Percentiles rank a stretch among this genome's conserved stretches.
phyloP scores from a whole-genome alignment of 2,888 invertebrate genomes.

The Hesperia comma region DNA sequence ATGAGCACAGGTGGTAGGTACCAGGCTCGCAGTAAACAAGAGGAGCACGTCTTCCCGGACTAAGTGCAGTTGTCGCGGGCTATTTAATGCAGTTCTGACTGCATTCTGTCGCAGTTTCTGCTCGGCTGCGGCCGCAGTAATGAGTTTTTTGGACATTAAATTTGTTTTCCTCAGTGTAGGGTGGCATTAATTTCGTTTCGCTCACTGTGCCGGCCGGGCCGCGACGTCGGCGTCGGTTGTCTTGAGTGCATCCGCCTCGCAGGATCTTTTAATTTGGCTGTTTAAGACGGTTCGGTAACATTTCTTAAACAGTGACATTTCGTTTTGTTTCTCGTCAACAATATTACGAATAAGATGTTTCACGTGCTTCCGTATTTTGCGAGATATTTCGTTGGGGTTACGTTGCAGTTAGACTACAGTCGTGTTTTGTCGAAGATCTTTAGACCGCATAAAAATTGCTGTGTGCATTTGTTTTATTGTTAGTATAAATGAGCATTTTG shows the following conservation, averaged over 20 bases:
- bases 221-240: slow-evolving; percentile 8
- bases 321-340: no score
- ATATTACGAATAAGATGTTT: no score
- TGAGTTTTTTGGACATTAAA: slow-evolving; percentile 54
- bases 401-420: no score
- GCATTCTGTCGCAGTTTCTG: slow-evolving; percentile 51
- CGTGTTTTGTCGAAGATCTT: no score
- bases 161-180: slow-evolving; percentile 46
- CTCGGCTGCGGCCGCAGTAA: slow-evolving; percentile 47
- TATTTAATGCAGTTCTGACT: slow-evolving; percentile 49
- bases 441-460: no score
- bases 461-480: no score
- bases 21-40: slow-evolving; percentile 1
- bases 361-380: no score
- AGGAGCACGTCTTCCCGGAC: slow-evolving; percentile 36
- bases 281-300: slow-evolving; percentile 5
- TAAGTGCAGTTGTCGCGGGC: slow-evolving; percentile 51
- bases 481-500: no score
- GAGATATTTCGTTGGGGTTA: no score
- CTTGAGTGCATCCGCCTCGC: slow-evolving; percentile 9
- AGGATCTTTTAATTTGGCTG: slow-evolving; percentile 23
- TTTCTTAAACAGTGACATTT: not conserved
- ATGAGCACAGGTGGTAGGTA: not conserved
- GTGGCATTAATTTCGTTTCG: slow-evolving; percentile 37
- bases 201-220: slow-evolving; percentile 28